These are phyloP conservation scores for Myotis lucifugus DNA, from an alignment of 2,113 vertebrate genomes.

Conservation along the genomic window DNA sequence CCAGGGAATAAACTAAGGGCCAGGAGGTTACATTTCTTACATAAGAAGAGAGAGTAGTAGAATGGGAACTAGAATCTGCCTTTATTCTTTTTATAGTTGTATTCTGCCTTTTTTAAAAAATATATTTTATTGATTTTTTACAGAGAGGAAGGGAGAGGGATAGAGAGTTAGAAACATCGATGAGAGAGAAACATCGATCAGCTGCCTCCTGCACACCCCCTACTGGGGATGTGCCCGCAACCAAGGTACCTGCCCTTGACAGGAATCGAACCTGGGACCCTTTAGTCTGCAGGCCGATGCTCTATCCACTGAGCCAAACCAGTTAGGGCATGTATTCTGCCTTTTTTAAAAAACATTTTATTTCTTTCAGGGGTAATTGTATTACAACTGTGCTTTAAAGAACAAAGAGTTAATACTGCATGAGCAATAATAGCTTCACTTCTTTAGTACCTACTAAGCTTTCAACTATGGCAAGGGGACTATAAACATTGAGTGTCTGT, in stretches of 20 bases:
- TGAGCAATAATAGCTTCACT: background rate
- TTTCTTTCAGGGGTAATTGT: background rate
- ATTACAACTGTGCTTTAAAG: background rate
- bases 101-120: background rate
- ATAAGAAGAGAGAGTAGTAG: background rate
- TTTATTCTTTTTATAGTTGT: background rate
- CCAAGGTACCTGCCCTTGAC: too few relatives aligned
- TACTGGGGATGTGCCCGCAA: too few relatives aligned
- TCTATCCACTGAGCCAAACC: too few relatives aligned
- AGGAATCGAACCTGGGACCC: too few relatives aligned
- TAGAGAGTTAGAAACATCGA: too few relatives aligned
- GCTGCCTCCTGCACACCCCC: too few relatives aligned
- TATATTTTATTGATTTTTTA: too few relatives aligned
- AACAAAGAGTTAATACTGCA: background rate
- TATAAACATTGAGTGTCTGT: background rate
- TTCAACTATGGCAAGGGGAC: background rate
- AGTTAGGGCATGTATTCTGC: background rate
- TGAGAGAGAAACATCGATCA: too few relatives aligned
- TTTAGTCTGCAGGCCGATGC: too few relatives aligned
- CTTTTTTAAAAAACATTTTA: background rate
- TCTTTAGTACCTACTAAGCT: background rate
- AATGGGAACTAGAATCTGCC: background rate
- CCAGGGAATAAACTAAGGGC: background rate
- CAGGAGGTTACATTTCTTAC: background rate
- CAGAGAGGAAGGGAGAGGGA: too few relatives aligned